These are phyloP conservation scores for Machimus rusticus DNA, from an alignment of 2,888 invertebrate genomes.

Conservation along the genomic window DNA sequence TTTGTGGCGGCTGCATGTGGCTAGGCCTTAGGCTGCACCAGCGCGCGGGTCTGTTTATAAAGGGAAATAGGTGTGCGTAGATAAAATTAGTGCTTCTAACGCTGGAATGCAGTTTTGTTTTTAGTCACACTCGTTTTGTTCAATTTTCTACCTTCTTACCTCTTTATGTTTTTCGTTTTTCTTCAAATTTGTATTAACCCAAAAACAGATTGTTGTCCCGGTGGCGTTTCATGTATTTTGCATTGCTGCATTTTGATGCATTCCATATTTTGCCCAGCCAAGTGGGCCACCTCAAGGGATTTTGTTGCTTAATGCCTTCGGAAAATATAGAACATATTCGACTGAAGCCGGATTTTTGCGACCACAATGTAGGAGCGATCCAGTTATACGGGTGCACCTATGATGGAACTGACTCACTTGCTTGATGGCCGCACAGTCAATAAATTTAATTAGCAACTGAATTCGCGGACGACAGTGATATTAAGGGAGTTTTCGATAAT, in stretches of 20 bases:
- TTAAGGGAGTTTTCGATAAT: neutral
- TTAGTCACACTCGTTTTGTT: conserved; percentile 1
- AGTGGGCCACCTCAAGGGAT: neutral
- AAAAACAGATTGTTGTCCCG: conserved; percentile 25
- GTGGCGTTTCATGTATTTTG: neutral
- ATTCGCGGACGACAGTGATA: neutral
- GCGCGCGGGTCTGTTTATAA: neutral
- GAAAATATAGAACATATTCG: neutral
- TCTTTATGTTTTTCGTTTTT: neutral
- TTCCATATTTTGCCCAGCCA: neutral
- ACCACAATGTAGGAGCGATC: neutral
- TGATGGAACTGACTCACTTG: neutral
- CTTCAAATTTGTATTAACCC: conserved; percentile 24
- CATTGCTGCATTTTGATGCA: neutral
- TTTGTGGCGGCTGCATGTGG: neutral
- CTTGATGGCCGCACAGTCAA: neutral
- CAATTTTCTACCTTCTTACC: neutral
- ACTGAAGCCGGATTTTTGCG: neutral
- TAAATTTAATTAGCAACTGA: neutral
- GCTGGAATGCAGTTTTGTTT: conserved; percentile 34
- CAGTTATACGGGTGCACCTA: conserved; percentile 7
- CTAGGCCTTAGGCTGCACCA: neutral
- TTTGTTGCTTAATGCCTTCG: conserved; percentile 7
- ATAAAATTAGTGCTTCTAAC: conserved; percentile 18
- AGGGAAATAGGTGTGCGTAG: conserved; percentile 28